Evolutionary conservation across 2,888 invertebrate species (phyloP).

Genomic region (Cheilosia urbana): DNA sequence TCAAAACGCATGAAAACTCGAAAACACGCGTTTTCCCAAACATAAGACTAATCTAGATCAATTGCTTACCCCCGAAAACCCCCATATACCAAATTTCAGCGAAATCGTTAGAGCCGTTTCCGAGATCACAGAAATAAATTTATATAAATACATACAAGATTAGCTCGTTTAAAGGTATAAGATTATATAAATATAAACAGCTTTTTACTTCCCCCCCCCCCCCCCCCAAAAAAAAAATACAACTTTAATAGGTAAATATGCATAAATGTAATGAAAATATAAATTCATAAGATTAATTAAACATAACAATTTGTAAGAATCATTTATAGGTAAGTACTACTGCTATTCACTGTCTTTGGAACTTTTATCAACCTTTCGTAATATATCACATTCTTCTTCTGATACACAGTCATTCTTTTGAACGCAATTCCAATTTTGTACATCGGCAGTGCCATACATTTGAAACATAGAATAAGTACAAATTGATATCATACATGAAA

Average conservation of each 20-base stretch:
- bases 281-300: not conserved
- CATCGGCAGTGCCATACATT: constrained; percentile 88
- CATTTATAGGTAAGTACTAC: constrained; percentile 32
- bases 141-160: too few species aligned
- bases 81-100: too few species aligned
- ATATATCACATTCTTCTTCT: constrained; percentile 78
- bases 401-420: constrained; percentile 53
- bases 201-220: too few species aligned
- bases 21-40: too few species aligned
- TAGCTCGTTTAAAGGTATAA: too few species aligned
- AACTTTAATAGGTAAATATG: not conserved
- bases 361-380: constrained; percentile 73
- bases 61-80: too few species aligned
- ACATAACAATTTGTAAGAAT: constrained; percentile 17
- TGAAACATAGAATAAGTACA: constrained; percentile 87
- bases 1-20: too few species aligned
- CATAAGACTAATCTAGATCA: too few species aligned
- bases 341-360: constrained; percentile 66
- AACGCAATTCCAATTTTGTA: constrained; percentile 83
- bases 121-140: too few species aligned
- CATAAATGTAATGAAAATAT: constrained; percentile 1
- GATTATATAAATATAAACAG: too few species aligned
- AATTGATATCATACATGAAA: constrained; percentile 86
- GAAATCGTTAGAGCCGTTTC: too few species aligned
- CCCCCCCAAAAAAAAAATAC: too few species aligned